Evolutionary conservation across 2,888 invertebrate species (phyloP).

Genomic region (Aporophyla lueneburgensis): DNA sequence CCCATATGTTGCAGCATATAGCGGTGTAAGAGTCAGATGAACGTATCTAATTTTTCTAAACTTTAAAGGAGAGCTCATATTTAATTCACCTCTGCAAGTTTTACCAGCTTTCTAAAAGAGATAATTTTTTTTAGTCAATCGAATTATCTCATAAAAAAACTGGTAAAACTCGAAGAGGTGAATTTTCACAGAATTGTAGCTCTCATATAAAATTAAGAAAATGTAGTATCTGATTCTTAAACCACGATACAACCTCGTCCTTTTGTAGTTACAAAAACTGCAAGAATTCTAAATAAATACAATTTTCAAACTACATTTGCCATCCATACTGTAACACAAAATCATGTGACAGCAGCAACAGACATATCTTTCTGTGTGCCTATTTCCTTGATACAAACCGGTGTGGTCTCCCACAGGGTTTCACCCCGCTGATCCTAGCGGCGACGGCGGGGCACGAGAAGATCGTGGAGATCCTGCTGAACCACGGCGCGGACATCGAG

Average conservation of each 20-base stretch:
- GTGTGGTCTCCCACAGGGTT: conserved; percentile 91
- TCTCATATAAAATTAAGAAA: no score
- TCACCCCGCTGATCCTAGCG: conserved; percentile 98
- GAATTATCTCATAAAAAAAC: no score
- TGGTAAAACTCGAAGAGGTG: no score
- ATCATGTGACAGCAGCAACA: background rate
- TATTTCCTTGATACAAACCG: background rate
- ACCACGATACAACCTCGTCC: background rate
- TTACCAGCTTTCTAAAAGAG: no score
- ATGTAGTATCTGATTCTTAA: no score
- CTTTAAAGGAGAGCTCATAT: no score
- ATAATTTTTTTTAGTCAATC: no score
- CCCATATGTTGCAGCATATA: background rate
- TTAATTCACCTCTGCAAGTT: no score
- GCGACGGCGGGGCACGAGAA: conserved; percentile 97
- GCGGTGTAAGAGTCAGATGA: no score
- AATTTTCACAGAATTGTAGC: no score
- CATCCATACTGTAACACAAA: background rate
- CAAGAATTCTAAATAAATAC: background rate
- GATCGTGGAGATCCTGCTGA: conserved; percentile 97
- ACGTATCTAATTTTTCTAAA: no score
- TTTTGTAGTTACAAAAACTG: background rate
- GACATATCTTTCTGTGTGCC: no score
- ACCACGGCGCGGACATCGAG: conserved; percentile 99
- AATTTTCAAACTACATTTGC: background rate